phyloP scores from a whole-genome alignment of 2,113 vertebrate species.

The Lepus europaeus region DNA sequence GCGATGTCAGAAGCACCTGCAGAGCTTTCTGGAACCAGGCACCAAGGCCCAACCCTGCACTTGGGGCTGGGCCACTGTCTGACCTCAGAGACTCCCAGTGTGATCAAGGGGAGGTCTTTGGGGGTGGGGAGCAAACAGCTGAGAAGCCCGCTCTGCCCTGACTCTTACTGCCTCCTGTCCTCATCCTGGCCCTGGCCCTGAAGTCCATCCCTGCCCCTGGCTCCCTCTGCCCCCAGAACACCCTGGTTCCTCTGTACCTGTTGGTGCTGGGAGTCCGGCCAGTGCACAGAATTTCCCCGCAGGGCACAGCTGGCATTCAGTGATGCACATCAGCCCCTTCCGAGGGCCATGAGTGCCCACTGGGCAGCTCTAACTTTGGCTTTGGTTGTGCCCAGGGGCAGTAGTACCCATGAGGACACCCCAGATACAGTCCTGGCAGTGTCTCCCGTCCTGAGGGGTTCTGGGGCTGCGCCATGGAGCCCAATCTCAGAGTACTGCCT shows the following conservation, averaged over 20 bases:
- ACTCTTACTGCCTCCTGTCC: neutral
- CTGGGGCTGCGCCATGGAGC: neutral
- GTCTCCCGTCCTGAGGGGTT: neutral
- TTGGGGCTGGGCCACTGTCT: too few species aligned
- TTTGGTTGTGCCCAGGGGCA: slow-evolving; percentile 90
- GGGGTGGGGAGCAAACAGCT: neutral
- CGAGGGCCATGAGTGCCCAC: slow-evolving; percentile 90
- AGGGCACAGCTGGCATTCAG: slow-evolving; percentile 90
- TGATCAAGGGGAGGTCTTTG: neutral
- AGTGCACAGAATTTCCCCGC: slow-evolving; percentile 92
- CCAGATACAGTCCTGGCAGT: neutral
- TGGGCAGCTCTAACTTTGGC: slow-evolving; percentile 92
- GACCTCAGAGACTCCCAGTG: neutral
- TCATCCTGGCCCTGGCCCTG: neutral
- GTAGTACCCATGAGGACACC: slow-evolving; percentile 92
- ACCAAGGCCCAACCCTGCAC: neutral
- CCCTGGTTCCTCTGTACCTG: slow-evolving; percentile 86
- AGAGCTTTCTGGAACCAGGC: neutral
- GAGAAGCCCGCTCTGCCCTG: too few species aligned
- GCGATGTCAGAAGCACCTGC: neutral
- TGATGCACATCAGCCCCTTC: slow-evolving; percentile 77
- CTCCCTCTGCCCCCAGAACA: neutral
- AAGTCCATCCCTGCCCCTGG: neutral
- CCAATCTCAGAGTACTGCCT: too few species aligned
- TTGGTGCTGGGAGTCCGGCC: slow-evolving; percentile 89